Base-by-base conservation (phyloP, 1,140 invertebrate species). In the Homalodisca vitripennis region DNA sequence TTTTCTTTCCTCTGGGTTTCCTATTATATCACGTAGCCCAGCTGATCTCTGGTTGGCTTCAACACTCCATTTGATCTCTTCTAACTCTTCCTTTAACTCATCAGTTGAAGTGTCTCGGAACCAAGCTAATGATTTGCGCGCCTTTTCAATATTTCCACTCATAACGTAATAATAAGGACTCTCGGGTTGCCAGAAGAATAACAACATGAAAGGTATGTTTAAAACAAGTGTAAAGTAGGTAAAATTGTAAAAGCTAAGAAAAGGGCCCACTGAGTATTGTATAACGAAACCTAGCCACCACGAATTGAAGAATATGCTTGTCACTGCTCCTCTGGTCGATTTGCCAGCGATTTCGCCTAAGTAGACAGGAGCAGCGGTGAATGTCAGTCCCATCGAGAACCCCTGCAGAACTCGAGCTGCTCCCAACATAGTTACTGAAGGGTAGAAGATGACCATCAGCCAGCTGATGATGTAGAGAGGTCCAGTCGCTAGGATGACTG, bases 121-220 rank as follows among this genome's bases (percentile, higher is more conserved):
- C 77, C 81, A 82, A 48, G 79, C 79, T 0, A 85, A 70, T 0
- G 82, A 77, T 64, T 79, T 79, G 13, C 80, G 68, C 0, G 84
- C 83, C 20, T 84, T 80, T 20, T 82, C 79, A 31, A 79, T 78
- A 51, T 79, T 74, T 77, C 84, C 83, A 74, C 84, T 85, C 3
- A 80, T 79, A 0, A 92, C 78, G 32, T 88, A 80, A 71, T 85
- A 92, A 67, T 87, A 88, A 0, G 94, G 94, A 53, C 90, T 90
- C 76, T 96, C 94, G 0, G 93, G 93, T n/a, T 94, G 89, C 48
- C 87, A 85, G 12, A 84, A 68, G 80, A 91, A 90, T 71, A 88
- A 86, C 0, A 84, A 68, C 0, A 90, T 73, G 78, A 92, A 90
- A 0, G 86, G 47, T 0, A 86, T 73, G 0, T 88, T 88, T 41